These are phyloP conservation scores for Rhinolophus sinicus DNA, from an alignment of 2,113 vertebrate species.

Conservation along the genomic window DNA sequence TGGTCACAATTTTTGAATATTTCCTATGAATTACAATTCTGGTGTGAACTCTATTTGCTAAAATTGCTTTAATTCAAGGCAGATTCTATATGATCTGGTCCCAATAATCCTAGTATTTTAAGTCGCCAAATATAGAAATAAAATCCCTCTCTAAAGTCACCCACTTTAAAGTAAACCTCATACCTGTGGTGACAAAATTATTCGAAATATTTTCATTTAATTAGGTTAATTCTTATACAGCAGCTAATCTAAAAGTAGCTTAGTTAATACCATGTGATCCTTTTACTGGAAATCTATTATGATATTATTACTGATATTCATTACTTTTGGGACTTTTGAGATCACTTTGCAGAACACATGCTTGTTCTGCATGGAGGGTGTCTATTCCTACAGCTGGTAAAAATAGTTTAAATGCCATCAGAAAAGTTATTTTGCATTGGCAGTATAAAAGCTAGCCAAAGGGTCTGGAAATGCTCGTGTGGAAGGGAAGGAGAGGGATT, in stretches of 20 bases:
- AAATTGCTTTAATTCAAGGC: conserved; percentile 56
- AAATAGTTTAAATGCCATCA: conserved; percentile 17
- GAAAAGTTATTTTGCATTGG: conserved; percentile 37
- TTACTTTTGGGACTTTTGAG: background rate
- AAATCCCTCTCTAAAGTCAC: background rate
- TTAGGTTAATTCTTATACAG: background rate
- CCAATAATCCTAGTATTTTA: background rate
- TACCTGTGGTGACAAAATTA: conserved; percentile 1
- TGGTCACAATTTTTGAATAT: background rate
- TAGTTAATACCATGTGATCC: background rate
- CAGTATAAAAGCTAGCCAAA: background rate
- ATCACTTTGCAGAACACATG: background rate
- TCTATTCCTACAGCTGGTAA: background rate
- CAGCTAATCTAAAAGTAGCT: background rate
- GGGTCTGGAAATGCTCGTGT: background rate
- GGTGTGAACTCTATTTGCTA: background rate
- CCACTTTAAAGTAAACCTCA: conserved; percentile 1
- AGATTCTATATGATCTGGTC: background rate
- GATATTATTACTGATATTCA: background rate
- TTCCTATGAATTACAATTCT: conserved; percentile 5
- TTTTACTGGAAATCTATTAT: background rate
- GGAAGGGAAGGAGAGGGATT: background rate
- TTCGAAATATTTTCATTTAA: background rate
- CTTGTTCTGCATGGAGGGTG: background rate
- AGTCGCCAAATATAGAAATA: conserved; percentile 34